Conservation (phyloP, 2,888 invertebrate genomes). For the Teleiodes luculella region DNA sequence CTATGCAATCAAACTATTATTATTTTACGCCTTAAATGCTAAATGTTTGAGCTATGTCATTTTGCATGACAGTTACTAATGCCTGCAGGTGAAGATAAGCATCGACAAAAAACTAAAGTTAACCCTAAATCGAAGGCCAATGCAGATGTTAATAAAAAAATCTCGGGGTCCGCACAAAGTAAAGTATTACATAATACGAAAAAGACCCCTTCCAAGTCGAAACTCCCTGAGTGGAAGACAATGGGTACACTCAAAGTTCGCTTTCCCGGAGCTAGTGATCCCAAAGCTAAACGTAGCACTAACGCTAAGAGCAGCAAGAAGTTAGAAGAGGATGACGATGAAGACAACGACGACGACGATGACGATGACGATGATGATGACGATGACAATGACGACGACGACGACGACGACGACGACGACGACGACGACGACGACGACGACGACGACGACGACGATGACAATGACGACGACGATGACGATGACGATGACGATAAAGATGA, state of each 20-base stretch:
- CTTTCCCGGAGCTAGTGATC: constrained; percentile 33
- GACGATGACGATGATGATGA: constrained; percentile 33
- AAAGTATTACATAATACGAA: constrained; percentile 36
- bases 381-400: constrained; percentile 45
- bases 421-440: constrained; percentile 42
- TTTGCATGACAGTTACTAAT: constrained; percentile 80
- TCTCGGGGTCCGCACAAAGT: constrained; percentile 50
- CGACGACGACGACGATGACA: constrained; percentile 63
- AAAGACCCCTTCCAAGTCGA: constrained; percentile 34
- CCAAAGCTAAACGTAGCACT: constrained; percentile 28
- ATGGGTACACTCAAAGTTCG: constrained; percentile 58
- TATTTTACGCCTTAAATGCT: constrained; percentile 69
- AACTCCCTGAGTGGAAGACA: constrained; percentile 46
- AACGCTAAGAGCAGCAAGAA: constrained; percentile 23
- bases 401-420: constrained; percentile 46
- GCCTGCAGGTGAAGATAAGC: constrained; percentile 80
- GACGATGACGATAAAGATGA: too few relatives aligned
- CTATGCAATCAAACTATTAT: constrained; percentile 39
- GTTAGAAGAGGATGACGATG: constrained; percentile 31
- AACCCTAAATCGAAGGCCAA: constrained; percentile 70
- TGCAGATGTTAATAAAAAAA: constrained; percentile 71
- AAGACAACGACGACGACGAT: constrained; percentile 36
- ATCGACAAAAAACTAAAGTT: constrained; percentile 66
- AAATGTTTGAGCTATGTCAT: constrained; percentile 78
- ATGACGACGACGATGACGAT: constrained; percentile 71